Percentiles rank a stretch among this genome's conserved stretches.
Conservation (phyloP, 2,797 vertebrate species). For the Hemibagrus guttatus region DNA sequence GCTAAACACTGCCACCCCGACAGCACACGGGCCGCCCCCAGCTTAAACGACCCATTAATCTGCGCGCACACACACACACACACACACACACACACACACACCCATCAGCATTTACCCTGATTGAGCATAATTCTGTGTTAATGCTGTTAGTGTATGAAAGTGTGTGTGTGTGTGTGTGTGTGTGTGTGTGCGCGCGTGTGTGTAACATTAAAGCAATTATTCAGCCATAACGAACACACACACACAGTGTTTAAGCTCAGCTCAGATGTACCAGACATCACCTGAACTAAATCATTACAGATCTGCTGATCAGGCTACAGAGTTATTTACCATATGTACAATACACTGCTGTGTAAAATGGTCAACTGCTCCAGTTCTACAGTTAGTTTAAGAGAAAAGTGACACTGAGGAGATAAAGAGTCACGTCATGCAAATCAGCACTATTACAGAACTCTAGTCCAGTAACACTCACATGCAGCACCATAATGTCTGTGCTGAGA, state of each 20-base stretch:
- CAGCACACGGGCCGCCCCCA: conserved; percentile 90
- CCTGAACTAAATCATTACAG: background rate
- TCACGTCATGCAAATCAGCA: background rate
- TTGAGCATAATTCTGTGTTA: background rate
- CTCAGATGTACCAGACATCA: background rate
- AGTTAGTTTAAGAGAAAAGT: background rate
- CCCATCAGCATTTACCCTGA: background rate
- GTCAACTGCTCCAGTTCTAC: background rate
- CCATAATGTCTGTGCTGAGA: background rate
- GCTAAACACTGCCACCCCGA: conserved; percentile 96
- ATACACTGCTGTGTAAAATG: background rate
- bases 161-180: background rate
- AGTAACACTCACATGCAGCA: background rate
- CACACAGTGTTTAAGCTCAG: background rate
- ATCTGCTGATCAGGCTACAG: background rate
- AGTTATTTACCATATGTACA: background rate
- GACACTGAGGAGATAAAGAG: background rate
- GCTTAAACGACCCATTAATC: conserved; percentile 97
- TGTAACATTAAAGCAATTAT: background rate
- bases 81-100: conserved; percentile 7
- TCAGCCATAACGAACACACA: background rate
- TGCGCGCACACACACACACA: conserved; percentile 60
- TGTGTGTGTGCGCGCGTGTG: background rate
- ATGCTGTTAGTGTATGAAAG: background rate
- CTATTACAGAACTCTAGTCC: background rate